phyloP scores from a whole-genome alignment of 2,888 invertebrate genomes.

The Vesta saturnalis region DNA sequence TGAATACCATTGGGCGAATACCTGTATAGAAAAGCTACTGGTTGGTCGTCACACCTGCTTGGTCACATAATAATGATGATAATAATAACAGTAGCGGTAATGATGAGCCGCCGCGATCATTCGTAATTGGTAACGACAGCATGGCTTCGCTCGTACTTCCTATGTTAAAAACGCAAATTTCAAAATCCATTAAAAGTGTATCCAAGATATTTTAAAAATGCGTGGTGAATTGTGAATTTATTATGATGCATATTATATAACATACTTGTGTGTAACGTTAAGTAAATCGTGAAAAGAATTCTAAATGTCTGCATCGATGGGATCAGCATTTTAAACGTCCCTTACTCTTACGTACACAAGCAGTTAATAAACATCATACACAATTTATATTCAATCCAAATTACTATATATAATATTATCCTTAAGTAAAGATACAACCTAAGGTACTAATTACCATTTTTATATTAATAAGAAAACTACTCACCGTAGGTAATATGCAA shows the following conservation, averaged over 20 bases:
- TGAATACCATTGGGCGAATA: conserved; percentile 49
- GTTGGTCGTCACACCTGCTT: conserved; percentile 55
- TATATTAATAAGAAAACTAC: not conserved
- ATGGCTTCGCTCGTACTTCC: conserved; percentile 55
- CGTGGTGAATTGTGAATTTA: not conserved
- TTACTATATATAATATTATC: conserved; percentile 1
- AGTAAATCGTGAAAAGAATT: conserved; percentile 10
- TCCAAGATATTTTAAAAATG: not conserved
- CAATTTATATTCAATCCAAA: not conserved
- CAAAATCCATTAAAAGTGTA: not conserved
- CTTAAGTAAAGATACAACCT: too few relatives aligned
- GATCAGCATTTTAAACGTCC: conserved; percentile 3
- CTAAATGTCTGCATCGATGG: not conserved
- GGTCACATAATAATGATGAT: conserved; percentile 61
- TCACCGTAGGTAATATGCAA: not conserved
- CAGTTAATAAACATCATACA: not conserved
- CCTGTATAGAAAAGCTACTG: conserved; percentile 52
- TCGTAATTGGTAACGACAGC: conserved; percentile 57
- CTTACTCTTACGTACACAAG: not conserved
- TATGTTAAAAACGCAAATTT: conserved; percentile 7
- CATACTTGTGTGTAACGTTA: not conserved
- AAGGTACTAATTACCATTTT: not conserved
- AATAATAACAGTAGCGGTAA: conserved; percentile 60
- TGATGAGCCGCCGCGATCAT: conserved; percentile 56
- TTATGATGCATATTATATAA: not conserved